These are phyloP conservation scores for Neoniphon sammara DNA, from an alignment of 2,797 vertebrate genomes.

Conservation along the genomic window DNA sequence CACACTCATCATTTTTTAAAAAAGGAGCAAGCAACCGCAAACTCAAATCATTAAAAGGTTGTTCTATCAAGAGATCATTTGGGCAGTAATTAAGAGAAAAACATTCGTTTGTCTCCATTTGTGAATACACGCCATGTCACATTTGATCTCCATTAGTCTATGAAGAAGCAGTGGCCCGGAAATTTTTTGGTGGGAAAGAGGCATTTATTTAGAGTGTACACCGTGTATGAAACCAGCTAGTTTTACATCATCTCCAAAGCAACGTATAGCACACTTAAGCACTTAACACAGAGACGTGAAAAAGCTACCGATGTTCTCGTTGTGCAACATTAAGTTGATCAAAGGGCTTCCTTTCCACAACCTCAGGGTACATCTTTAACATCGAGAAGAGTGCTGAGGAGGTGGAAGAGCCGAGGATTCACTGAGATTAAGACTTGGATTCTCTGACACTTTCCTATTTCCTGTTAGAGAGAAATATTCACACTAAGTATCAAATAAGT, in stretches of 20 bases:
- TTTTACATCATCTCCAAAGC: slow-evolving; percentile 26
- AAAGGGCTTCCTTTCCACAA: slow-evolving; percentile 55
- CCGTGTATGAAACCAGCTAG: not conserved
- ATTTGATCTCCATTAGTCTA: no score
- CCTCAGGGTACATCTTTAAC: slow-evolving; percentile 51
- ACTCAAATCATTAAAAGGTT: no score
- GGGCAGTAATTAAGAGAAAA: no score
- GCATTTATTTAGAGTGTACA: slow-evolving; percentile 6
- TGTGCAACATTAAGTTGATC: slow-evolving; percentile 54
- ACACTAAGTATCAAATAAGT: slow-evolving; percentile 49
- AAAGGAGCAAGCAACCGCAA: no score
- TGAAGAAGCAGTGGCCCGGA: no score
- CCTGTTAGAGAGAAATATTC: slow-evolving; percentile 56
- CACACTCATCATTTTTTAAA: no score
- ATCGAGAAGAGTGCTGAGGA: slow-evolving; percentile 22
- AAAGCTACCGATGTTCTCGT: slow-evolving; percentile 37
- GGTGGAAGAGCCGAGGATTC: slow-evolving; percentile 27
- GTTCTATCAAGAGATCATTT: no score
- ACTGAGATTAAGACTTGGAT: slow-evolving; percentile 63
- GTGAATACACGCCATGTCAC: no score
- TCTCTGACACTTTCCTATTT: slow-evolving; percentile 48
- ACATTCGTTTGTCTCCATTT: no score
- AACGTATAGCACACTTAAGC: not conserved
- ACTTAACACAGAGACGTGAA: slow-evolving; percentile 40
- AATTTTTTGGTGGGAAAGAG: no score